Base-by-base conservation (phyloP, 2,888 invertebrate species). In the Sinotaia quadrata region DNA sequence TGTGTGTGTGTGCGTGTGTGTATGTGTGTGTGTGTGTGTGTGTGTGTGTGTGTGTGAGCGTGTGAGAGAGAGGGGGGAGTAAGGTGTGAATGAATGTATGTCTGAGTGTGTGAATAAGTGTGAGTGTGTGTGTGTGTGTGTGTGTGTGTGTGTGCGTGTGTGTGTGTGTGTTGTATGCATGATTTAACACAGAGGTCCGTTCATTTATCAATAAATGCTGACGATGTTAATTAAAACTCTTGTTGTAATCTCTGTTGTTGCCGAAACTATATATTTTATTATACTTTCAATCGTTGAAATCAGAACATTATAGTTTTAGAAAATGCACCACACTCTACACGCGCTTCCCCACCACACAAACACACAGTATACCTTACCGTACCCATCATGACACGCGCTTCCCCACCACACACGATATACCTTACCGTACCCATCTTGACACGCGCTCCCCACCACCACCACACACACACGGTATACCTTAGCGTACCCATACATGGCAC, bases 41-140 rank as follows among this genome's bases (percentile, higher is more conserved):
- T 47, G 15, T 47, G 4, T 12, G 15, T 47, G 49, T 4, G 24
- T 7, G 15, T 47, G 15, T 47, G 4, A 12, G 4, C 24, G 52
- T 52, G 21, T 24, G 52, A 12, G n/a, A n/a, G n/a, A n/a, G n/a
- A n/a, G n/a, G n/a, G n/a, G n/a, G n/a, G n/a, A n/a, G n/a, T n/a
- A n/a, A n/a, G n/a, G n/a, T n/a, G n/a, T n/a, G 10, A 41, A 41
- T 41, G 10, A 12, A 10, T 15, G 15, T 12, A 41, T 51, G 15
- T 51, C 27, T 51, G 51, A 10, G 51, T 51, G 51, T 51, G 36
- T 34, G 56, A 36, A 36, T 56, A 36, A 36, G 34, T 56, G 56
- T 34, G 56, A 36, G 56, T 56, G 54, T 54, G 56, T 56, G 56
- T 34, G 56, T 34, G 56, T 21, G 56, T 34, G 33, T 4, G 31